Conservation (phyloP, 2,888 invertebrate species). For the Parthenolecanium corni region DNA sequence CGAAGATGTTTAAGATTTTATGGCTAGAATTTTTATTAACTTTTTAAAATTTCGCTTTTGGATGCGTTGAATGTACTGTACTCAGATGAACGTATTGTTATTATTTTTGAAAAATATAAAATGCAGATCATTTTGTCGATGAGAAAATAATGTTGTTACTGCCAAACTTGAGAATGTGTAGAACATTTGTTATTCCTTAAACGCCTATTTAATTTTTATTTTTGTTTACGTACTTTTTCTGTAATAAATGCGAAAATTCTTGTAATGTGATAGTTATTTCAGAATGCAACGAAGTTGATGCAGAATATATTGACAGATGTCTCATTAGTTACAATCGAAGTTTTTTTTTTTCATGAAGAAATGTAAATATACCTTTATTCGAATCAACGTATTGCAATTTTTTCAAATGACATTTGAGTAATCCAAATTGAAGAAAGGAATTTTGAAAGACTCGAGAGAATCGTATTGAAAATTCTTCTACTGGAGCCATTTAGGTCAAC, state of each 20-base stretch:
- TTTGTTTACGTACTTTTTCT: not conserved
- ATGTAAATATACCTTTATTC: constrained; percentile 24
- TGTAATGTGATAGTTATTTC: not conserved
- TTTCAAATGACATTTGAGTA: too few relatives aligned
- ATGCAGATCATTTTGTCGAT: too few relatives aligned
- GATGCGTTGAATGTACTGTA: too few relatives aligned
- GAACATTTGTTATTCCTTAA: not conserved
- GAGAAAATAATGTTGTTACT: too few relatives aligned
- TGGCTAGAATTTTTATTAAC: not conserved
- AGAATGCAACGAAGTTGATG: not conserved
- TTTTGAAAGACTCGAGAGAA: too few relatives aligned
- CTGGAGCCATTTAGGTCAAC: too few relatives aligned
- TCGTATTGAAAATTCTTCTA: too few relatives aligned
- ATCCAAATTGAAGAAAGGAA: too few relatives aligned
- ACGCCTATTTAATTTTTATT: not conserved
- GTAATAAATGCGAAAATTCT: not conserved
- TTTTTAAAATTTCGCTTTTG: not conserved
- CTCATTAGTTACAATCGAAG: constrained; percentile 3
- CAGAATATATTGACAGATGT: not conserved
- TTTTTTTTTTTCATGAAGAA: constrained; percentile 6
- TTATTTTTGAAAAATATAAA: too few relatives aligned
- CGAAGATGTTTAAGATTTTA: not conserved
- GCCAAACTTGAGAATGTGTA: too few relatives aligned
- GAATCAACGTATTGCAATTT: not conserved
- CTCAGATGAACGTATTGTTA: too few relatives aligned